These are phyloP conservation scores for Phasianus colchicus DNA, from an alignment of 2,113 vertebrate species.

Conservation along the genomic window DNA sequence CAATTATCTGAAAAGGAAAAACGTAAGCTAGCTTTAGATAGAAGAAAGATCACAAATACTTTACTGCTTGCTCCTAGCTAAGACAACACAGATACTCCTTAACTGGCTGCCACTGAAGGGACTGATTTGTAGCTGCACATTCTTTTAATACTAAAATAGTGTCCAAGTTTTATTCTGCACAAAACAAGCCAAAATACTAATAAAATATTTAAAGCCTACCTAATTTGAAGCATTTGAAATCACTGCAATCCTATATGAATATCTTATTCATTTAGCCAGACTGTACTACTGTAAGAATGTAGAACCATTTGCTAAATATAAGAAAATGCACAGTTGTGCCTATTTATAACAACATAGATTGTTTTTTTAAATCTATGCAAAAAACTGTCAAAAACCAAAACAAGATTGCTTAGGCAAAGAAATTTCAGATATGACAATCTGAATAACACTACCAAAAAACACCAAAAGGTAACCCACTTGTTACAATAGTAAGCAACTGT, in stretches of 20 bases:
- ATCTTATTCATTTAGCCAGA: not conserved
- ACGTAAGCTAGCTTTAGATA: not conserved
- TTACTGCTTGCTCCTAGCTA: not conserved
- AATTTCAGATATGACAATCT: not conserved
- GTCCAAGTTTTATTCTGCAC: not conserved
- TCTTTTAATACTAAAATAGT: not conserved
- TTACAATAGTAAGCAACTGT: not conserved
- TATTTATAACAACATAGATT: not conserved
- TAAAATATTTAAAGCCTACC: not conserved
- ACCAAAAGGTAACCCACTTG: not conserved
- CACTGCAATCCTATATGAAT: not conserved
- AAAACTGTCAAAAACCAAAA: not conserved
- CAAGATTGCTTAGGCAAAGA: not conserved
- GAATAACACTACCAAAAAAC: not conserved
- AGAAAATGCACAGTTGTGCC: not conserved
- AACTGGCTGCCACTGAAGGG: not conserved
- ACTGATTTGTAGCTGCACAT: not conserved
- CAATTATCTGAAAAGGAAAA: constrained; percentile 87
- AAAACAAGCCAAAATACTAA: not conserved
- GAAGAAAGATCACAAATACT: not conserved
- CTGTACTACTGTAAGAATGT: not conserved
- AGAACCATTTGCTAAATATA: not conserved
- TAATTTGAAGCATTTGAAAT: not conserved
- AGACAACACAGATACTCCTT: not conserved
- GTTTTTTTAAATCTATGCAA: not conserved